Base-by-base conservation (phyloP, 2,888 invertebrate genomes). In the Dryobota labecula region DNA sequence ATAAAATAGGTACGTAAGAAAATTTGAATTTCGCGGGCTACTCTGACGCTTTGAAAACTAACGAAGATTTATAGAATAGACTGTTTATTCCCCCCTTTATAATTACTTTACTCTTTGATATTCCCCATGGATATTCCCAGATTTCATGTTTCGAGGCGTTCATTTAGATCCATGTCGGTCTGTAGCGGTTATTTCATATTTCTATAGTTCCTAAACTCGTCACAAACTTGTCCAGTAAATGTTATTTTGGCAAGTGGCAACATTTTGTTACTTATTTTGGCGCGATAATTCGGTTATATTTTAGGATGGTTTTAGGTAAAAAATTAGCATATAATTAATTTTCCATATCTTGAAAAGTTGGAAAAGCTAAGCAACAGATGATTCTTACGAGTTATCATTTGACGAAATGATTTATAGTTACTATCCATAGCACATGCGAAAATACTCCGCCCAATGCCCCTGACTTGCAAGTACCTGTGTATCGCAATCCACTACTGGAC, bases 221-320 rank as follows among this genome's bases (percentile, higher is more conserved):
- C 24, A 11, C 24, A 8, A 36, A 27, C 2, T 36, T 36, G 27
- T 15, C 5, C 24, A 6, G 18, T 45, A 3, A 54, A 43, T 65
- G n/a, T 36, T 53, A 15, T 27, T 54, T 11, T 45, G 43, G 27
- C 36, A 54, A 38, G 0, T 43, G 20, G 60, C 43, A 60, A 43
- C 43, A 66, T 38, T 69, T 5, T 43, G 6, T 60, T 13, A 49
- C 6, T n/a, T 27, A 49, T 24, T 41, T 68, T 41, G 38, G 63
- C 41, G 63, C 41, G 30, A 18, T 13, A 30, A 18, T 61, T 67
- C n/a, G 13, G 18, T 38, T n/a, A n/a, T n/a, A n/a, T n/a, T 30
- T 8, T n/a, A n/a, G 0, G n/a, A 9, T 36, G n/a, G 13, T n/a
- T 15, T 4, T 13, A 13, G 27, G 18, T 43, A 27, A 33, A 54